Conservation (phyloP, 2,113 vertebrate species). For the Willisornis vidua region DNA sequence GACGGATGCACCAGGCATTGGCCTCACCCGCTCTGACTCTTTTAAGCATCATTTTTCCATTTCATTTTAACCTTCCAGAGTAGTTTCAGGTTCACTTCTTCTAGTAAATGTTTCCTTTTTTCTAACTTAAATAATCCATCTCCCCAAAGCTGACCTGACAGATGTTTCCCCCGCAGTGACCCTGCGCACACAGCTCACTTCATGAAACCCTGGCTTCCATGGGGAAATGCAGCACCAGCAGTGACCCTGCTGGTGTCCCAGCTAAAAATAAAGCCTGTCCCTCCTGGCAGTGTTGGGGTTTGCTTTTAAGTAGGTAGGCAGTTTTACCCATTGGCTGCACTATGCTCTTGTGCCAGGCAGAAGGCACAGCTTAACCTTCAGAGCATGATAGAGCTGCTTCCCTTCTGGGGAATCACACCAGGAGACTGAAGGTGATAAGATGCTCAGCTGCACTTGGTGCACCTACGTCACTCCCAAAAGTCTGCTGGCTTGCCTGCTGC, state of each 20-base stretch:
- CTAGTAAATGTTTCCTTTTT: conserved; percentile 32
- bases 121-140: conserved; percentile 54
- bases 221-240: conserved; percentile 62
- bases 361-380: conserved; percentile 58
- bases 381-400: not conserved
- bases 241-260: conserved; percentile 59
- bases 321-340: conserved; percentile 33
- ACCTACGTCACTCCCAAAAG: not conserved
- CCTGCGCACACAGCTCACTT: not conserved
- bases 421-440: conserved; percentile 17
- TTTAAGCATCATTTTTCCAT: not conserved
- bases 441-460: not conserved
- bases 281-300: conserved; percentile 57
- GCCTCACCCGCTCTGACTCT: not conserved
- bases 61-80: conserved; percentile 18
- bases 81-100: conserved; percentile 47
- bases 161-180: conserved; percentile 41
- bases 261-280: conserved; percentile 68
- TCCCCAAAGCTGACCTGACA: conserved; percentile 64
- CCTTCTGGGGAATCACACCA: not conserved
- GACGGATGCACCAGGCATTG: not conserved
- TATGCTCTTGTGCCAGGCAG: conserved; percentile 34
- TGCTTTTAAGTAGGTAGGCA: conserved; percentile 66
- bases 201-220: conserved; percentile 48
- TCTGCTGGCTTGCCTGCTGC: not conserved